phyloP scores from a whole-genome alignment of 1,140 invertebrate species.

The Leptinotarsa undecemlineata region DNA sequence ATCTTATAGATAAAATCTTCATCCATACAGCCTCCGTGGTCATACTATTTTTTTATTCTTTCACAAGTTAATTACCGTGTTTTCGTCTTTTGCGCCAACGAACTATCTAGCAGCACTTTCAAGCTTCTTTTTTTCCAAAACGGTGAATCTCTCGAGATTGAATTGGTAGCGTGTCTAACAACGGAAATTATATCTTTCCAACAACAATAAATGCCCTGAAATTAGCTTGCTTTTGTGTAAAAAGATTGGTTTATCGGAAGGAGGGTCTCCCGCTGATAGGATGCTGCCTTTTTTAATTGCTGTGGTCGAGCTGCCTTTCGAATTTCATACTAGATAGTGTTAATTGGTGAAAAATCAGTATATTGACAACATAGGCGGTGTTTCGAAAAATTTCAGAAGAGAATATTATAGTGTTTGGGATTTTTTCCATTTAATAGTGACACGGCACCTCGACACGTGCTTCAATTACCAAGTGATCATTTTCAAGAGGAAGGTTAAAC shows the following conservation, averaged over 20 bases:
- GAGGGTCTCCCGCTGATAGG: neutral
- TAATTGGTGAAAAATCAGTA: neutral
- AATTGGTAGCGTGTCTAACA: neutral
- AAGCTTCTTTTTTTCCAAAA: neutral
- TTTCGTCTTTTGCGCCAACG: neutral
- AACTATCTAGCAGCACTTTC: neutral
- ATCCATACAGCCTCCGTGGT: neutral
- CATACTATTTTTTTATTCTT: neutral
- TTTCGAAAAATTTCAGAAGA: neutral
- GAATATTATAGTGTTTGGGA: no score
- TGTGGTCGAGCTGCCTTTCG: neutral
- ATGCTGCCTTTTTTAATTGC: neutral
- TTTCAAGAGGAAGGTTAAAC: no score
- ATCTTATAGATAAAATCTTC: conserved; percentile 8
- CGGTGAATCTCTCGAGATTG: neutral
- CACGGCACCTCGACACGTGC: no score
- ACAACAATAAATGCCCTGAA: conserved; percentile 1
- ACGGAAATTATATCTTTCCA: conserved; percentile 2
- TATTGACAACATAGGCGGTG: neutral
- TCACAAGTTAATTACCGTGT: neutral
- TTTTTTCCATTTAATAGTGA: no score
- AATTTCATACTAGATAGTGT: neutral
- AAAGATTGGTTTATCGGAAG: conserved; percentile 8
- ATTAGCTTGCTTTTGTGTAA: neutral
- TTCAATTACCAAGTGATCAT: no score